Conservation (phyloP, 2,113 vertebrate species). For the Ginglymostoma cirratum region DNA sequence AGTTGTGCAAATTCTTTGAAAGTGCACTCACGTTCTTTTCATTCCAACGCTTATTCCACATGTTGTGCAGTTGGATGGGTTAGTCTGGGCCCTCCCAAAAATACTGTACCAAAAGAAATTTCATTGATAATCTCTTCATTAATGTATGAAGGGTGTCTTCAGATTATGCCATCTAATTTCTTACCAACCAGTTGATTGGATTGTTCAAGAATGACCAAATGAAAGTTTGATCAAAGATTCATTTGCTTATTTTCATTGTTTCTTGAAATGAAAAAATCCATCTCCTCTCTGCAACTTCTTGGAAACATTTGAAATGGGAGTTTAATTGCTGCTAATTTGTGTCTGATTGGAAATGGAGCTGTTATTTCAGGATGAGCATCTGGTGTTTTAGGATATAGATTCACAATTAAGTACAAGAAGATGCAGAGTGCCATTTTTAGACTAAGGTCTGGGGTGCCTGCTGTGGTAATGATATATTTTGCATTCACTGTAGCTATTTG, state of each 20-base stretch:
- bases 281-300: background rate
- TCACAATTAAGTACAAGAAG: background rate
- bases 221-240: background rate
- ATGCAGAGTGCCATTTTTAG: background rate
- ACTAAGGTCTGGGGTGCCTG: background rate
- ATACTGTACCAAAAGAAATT: background rate
- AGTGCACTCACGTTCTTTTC: too few relatives aligned
- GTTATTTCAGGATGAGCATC: background rate
- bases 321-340: background rate
- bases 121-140: background rate
- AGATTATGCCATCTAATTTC: background rate
- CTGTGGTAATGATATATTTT: background rate
- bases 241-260: background rate
- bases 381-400: background rate
- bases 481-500: background rate
- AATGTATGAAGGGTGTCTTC: background rate
- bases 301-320: background rate
- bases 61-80: background rate
- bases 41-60: background rate
- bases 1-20: background rate
- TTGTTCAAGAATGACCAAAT: background rate
- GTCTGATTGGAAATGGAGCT: background rate
- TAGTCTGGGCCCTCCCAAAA: background rate
- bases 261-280: background rate
- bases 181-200: background rate